Evolutionary conservation across 2,888 invertebrate species (phyloP), one percentile per base, ranked within the genome.

Genomic region (Aphrophora alni): DNA sequence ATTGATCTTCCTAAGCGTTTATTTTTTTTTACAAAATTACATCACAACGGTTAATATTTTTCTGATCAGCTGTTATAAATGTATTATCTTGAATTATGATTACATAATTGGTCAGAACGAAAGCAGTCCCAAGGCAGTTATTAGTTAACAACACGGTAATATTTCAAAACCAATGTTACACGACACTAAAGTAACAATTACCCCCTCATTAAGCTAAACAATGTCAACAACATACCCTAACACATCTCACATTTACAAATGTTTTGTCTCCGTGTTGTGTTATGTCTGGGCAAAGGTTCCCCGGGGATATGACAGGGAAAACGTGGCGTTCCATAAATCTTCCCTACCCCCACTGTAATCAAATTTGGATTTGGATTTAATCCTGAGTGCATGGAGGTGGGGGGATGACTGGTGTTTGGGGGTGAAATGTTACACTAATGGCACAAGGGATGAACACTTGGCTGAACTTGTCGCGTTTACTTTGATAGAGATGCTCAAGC

Each of bases 281-380:
- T 59, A 21, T 59, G 21, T 21, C 21, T n/a, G 21, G 21, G 21
- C 59, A 59, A 59, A 59, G 59, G 59, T 59, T 59, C 59, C 59
- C 59, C 59, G 59, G 59, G 59, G 59, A 59, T 69, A 38, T 38
- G 69, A 70, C 69, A 70, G 59, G 21, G 59, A 59, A 59, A 59
- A 59, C 59, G 38, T 75, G 75, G 75, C 51, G 44, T 38, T 27
- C 75, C 76, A 76, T 76, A 76, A 76, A 76, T 76, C 76, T 76
- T 28, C 33, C 78, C 44, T n/a, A 72, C 73, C 82, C 80, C 78
- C 38, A 44, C 44, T 26, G 75, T 81, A 81, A 80, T 82, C 82
- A 80, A 80, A 82, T 80, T 82, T 78, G 80, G 75, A 82, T 82
- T 82, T 81, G 70, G 80, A 76, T 80, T 82, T 82, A 82, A 82